Conservation (phyloP, 2,797 vertebrate genomes). For the Thalassophryne amazonica region DNA sequence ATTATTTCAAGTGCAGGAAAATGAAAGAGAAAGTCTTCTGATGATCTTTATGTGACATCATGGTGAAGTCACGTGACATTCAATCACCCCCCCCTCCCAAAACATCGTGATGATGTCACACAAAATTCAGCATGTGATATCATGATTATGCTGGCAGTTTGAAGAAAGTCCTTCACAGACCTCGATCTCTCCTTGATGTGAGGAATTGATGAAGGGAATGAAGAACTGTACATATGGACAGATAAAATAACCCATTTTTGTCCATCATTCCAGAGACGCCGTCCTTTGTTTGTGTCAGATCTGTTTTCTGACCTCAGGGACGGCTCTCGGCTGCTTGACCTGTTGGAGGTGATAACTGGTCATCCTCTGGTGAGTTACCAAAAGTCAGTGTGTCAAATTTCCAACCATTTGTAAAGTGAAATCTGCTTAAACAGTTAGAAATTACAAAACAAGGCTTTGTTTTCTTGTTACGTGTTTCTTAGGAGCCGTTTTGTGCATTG, state of each 20-base stretch:
- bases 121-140: no score
- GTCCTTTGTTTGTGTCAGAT: constrained; percentile 80
- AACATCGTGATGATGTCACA: no score
- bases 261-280: constrained; percentile 72
- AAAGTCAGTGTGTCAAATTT: not conserved
- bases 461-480: no score
- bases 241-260: not conserved
- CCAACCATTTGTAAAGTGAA: not conserved
- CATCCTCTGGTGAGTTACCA: constrained; percentile 83
- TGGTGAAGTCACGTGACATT: no score
- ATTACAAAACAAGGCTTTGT: no score
- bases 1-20: no score
- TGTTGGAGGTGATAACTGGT: constrained; percentile 89
- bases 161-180: not conserved
- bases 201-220: no score
- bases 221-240: not conserved
- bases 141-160: no score
- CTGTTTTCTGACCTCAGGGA: constrained; percentile 86
- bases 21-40: no score
- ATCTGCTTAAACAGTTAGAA: no score
- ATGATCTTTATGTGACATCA: no score
- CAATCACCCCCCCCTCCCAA: no score
- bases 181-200: not conserved
- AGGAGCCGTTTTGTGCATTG: not conserved
- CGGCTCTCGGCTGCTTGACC: constrained; percentile 86